A percentile compares a stretch with the other conserved stretches of the same genome.
Conservation (phyloP, 1,140 invertebrate species). For the Venturia canescens region DNA sequence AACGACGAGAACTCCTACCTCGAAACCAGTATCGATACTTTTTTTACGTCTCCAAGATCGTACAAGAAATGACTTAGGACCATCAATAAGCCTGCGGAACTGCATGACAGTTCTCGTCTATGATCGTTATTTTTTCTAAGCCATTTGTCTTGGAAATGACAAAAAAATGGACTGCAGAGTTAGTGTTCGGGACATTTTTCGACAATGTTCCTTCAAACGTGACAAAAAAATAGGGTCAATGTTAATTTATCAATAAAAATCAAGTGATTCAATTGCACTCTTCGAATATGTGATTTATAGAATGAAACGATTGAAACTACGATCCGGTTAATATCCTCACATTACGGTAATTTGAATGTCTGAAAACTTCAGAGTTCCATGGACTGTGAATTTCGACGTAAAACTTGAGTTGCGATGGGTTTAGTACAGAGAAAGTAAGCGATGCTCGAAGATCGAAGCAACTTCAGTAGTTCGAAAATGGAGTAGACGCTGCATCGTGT, state of each 20-base stretch:
- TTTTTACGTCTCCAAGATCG: not conserved
- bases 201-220: too few species aligned
- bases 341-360: not conserved
- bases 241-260: too few species aligned
- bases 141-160: not conserved
- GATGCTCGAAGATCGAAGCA: not conserved
- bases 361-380: not conserved
- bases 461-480: not conserved
- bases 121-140: not conserved
- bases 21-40: constrained; percentile 30
- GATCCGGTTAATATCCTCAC: too few species aligned
- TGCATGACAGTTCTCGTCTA: not conserved
- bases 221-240: too few species aligned
- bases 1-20: constrained; percentile 13
- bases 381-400: too few species aligned
- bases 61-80: not conserved
- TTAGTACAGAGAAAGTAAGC: not conserved
- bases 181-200: too few species aligned
- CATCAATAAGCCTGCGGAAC: not conserved
- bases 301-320: too few species aligned
- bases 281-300: too few species aligned
- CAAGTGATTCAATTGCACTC: too few species aligned
- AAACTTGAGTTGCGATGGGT: too few species aligned
- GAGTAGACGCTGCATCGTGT: not conserved
- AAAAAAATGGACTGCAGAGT: not conserved